Conservation (phyloP, 2,888 invertebrate genomes). For the Halictus ligatus region DNA sequence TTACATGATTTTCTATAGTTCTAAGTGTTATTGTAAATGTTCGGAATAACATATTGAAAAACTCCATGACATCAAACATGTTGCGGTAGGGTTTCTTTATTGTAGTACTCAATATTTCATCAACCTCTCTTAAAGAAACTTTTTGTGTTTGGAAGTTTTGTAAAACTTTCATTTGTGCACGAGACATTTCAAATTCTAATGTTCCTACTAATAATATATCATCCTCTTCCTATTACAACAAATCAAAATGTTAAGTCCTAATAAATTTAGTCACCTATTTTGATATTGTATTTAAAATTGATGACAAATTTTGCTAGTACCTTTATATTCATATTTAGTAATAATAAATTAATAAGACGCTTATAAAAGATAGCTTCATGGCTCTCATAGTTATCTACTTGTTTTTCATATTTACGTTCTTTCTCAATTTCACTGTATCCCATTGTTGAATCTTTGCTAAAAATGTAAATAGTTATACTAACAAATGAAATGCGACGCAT, state of each 20-base stretch:
- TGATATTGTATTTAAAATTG: not conserved
- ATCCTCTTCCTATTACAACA: conserved; percentile 43
- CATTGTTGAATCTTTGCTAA: not conserved
- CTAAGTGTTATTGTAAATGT: not conserved
- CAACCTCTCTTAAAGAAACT: conserved; percentile 72
- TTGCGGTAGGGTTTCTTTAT: conserved; percentile 61
- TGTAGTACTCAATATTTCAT: conserved; percentile 71
- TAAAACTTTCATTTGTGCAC: conserved; percentile 70
- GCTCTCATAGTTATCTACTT: conserved; percentile 5
- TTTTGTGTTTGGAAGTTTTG: conserved; percentile 69
- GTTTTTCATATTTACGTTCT: not conserved
- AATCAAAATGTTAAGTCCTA: not conserved
- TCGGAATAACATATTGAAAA: not conserved
- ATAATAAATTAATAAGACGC: conserved; percentile 73
- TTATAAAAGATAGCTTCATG: conserved; percentile 68
- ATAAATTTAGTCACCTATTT: not conserved
- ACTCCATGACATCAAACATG: conserved; percentile 35
- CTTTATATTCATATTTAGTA: conserved; percentile 69
- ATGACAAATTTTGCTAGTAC: conserved; percentile 51
- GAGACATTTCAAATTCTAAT: conserved; percentile 69
- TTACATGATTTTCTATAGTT: conserved; percentile 45
- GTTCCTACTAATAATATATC: conserved; percentile 63
- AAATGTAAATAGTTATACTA: not conserved
- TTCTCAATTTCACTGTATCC: not conserved
- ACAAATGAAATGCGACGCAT: not conserved